Evolutionary conservation across 2,113 vertebrate species (phyloP).

Genomic region (Chinchilla lanigera): DNA sequence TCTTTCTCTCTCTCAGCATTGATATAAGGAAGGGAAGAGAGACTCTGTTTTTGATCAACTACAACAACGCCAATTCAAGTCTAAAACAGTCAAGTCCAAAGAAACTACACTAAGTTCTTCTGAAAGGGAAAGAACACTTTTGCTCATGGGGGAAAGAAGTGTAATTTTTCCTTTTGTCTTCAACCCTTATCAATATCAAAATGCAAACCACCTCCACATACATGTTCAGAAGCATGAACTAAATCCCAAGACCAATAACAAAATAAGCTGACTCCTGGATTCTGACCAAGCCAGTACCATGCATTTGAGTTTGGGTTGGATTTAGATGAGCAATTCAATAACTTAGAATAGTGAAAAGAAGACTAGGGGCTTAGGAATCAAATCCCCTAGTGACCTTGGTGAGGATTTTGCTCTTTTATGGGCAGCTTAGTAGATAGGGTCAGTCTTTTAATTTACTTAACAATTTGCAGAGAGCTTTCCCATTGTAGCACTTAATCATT

Average conservation of each 20-base stretch:
- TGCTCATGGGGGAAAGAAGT: background rate
- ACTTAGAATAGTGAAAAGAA: background rate
- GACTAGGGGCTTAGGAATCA: constrained; percentile 19
- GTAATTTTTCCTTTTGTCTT: background rate
- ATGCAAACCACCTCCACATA: background rate
- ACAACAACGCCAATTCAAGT: background rate
- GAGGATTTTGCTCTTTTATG: constrained; percentile 63
- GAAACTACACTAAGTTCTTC: background rate
- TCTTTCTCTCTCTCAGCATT: background rate
- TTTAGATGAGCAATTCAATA: constrained; percentile 44
- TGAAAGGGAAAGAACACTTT: background rate
- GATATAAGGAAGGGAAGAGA: background rate
- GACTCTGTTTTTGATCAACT: constrained; percentile 15
- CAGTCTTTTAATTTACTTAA: constrained; percentile 61
- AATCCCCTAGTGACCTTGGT: constrained; percentile 43
- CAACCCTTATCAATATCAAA: background rate
- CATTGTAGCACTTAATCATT: background rate
- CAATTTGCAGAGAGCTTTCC: constrained; percentile 48
- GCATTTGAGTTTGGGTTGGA: background rate
- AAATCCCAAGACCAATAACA: background rate
- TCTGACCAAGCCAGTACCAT: background rate
- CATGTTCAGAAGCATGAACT: background rate
- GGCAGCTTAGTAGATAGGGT: constrained; percentile 41
- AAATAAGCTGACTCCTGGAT: background rate
- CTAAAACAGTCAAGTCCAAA: background rate